Percentiles rank a stretch among this genome's conserved stretches.
Evolutionary conservation across 2,888 invertebrate species (phyloP).

Genomic region (Argyresthia albistria): DNA sequence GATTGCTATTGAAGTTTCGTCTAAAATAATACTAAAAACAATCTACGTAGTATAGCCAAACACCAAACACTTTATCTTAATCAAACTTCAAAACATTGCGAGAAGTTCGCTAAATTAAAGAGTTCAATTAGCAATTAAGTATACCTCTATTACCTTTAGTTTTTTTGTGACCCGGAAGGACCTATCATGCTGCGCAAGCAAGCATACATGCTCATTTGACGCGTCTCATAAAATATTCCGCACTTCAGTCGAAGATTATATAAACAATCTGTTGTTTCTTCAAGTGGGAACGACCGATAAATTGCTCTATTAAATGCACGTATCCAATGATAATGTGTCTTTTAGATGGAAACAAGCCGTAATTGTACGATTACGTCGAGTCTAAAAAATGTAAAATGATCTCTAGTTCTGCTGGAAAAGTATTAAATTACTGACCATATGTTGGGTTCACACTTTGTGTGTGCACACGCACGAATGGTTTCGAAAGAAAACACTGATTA

Average conservation of each 20-base stretch:
- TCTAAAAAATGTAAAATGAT: constrained; percentile 1
- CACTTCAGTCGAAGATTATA: not conserved
- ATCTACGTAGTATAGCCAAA: no score
- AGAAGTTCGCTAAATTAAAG: no score
- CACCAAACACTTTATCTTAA: no score
- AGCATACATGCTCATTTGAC: not conserved
- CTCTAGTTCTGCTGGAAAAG: no score
- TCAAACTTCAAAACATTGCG: no score
- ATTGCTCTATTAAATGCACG: constrained; percentile 4
- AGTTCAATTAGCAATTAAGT: no score
- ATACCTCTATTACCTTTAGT: no score
- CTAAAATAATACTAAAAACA: no score
- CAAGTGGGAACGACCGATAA: not conserved
- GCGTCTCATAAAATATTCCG: not conserved
- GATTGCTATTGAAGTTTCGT: no score
- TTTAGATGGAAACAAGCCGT: not conserved
- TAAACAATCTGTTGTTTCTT: not conserved
- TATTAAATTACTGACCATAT: no score
- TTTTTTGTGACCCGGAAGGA: constrained; percentile 2
- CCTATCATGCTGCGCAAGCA: not conserved
- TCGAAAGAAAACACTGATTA: not conserved
- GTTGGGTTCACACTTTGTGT: not conserved
- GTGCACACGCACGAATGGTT: not conserved
- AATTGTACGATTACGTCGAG: not conserved
- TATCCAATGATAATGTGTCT: constrained; percentile 1